These are phyloP conservation scores for Hirundichthys speculiger DNA, from an alignment of 2,113 vertebrate species.

Conservation along the genomic window DNA sequence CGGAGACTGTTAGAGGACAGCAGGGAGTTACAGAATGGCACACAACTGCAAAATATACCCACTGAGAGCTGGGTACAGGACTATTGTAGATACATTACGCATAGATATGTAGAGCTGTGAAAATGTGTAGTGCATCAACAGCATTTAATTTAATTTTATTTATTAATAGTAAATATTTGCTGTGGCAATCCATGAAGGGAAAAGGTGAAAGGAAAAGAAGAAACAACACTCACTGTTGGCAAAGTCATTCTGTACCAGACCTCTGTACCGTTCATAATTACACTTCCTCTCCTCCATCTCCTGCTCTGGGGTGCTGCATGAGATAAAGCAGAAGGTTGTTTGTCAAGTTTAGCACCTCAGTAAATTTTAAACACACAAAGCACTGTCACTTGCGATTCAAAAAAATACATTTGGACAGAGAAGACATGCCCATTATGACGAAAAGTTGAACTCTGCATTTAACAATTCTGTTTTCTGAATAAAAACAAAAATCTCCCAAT, in stretches of 20 bases:
- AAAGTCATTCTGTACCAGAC: slow-evolving; percentile 97
- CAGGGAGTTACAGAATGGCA: slow-evolving; percentile 33
- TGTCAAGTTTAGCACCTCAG: neutral
- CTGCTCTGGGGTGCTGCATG: slow-evolving; percentile 83
- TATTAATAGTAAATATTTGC: neutral
- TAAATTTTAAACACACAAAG: neutral
- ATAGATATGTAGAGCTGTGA: neutral
- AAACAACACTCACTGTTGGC: slow-evolving; percentile 96
- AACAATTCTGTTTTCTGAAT: neutral
- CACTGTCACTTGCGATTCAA: neutral
- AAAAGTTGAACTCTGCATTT: neutral
- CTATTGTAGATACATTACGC: neutral
- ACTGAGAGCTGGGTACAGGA: slow-evolving; percentile 20
- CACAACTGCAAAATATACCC: slow-evolving; percentile 35
- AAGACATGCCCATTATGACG: neutral
- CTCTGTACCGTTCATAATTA: slow-evolving; percentile 96
- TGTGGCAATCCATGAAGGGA: too few relatives aligned
- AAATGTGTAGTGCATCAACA: neutral
- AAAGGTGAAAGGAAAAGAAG: too few relatives aligned
- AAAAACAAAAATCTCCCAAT: neutral
- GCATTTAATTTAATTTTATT: neutral
- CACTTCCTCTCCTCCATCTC: slow-evolving; percentile 94
- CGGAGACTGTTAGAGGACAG: slow-evolving; percentile 84
- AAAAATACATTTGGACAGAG: neutral
- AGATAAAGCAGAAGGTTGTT: slow-evolving; percentile 21